Percentiles rank a stretch among this genome's conserved stretches.
These are phyloP conservation scores for Diadegma fenestrale DNA, from an alignment of 2,888 invertebrate species.

Conservation along the genomic window DNA sequence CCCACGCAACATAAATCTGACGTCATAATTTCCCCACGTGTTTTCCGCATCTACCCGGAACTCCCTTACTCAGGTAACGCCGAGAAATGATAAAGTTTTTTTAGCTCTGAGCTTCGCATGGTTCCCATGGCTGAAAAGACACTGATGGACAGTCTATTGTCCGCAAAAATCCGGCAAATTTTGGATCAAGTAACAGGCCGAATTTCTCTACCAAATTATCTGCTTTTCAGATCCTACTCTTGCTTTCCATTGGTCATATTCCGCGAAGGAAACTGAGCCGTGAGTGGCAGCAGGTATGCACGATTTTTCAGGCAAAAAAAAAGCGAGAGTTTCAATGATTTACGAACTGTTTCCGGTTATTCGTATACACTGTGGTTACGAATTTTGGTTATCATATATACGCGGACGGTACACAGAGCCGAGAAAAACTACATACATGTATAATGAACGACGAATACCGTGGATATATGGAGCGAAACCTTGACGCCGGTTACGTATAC, in stretches of 20 bases:
- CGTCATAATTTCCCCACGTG: slow-evolving; percentile 25
- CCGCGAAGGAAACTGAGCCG: not conserved
- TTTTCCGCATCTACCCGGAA: not conserved
- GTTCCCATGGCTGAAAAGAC: no score
- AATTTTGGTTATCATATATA: slow-evolving; percentile 31
- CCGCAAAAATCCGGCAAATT: not conserved
- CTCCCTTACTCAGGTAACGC: not conserved
- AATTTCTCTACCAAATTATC: not conserved
- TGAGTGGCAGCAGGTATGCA: not conserved
- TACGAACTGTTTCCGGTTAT: slow-evolving; percentile 74
- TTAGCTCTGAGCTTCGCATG: no score
- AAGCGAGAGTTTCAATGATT: slow-evolving; percentile 67
- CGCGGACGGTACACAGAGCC: not conserved
- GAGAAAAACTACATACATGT: slow-evolving; percentile 21
- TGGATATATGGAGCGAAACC: slow-evolving; percentile 41
- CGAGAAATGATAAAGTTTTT: not conserved
- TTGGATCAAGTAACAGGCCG: not conserved
- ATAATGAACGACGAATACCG: slow-evolving; percentile 49
- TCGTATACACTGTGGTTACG: slow-evolving; percentile 62
- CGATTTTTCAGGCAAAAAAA: not conserved
- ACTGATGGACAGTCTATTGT: no score
- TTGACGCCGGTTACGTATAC: slow-evolving; percentile 60
- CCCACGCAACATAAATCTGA: not conserved
- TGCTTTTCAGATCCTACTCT: not conserved
- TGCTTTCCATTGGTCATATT: not conserved